Conservation (phyloP, 2,888 invertebrate genomes). For the Tinea semifulvella region DNA sequence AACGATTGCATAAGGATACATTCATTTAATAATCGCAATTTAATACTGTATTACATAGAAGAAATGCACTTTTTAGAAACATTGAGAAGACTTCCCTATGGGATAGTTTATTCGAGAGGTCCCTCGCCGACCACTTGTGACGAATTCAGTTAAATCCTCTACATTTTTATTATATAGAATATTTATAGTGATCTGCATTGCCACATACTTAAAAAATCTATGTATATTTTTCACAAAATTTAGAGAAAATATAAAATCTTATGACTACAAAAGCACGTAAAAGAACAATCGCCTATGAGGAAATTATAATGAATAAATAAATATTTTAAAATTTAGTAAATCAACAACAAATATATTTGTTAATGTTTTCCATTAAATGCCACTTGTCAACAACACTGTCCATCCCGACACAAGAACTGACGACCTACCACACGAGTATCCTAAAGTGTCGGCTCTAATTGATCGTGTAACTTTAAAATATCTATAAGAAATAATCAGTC, state of each 20-base stretch:
- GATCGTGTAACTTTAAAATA: slow-evolving; percentile 55
- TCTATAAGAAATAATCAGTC: slow-evolving; percentile 69
- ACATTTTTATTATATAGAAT: slow-evolving; percentile 40
- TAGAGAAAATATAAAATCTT: slow-evolving; percentile 46
- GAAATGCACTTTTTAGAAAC: slow-evolving; percentile 91
- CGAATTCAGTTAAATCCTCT: slow-evolving; percentile 42
- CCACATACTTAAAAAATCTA: slow-evolving; percentile 66
- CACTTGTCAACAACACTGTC: slow-evolving; percentile 64
- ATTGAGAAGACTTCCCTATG: slow-evolving; percentile 82
- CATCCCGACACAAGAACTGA: slow-evolving; percentile 52
- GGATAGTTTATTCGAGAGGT: slow-evolving; percentile 53
- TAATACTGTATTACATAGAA: slow-evolving; percentile 92
- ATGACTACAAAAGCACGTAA: slow-evolving; percentile 20
- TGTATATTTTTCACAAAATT: slow-evolving; percentile 63
- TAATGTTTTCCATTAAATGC: slow-evolving; percentile 37
- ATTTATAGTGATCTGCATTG: slow-evolving; percentile 64
- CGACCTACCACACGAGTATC: slow-evolving; percentile 52
- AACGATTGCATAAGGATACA: slow-evolving; percentile 41
- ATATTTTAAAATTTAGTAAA: slow-evolving; percentile 63
- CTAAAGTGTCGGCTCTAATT: slow-evolving; percentile 64
- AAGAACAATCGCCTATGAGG: slow-evolving; percentile 50
- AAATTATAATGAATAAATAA: slow-evolving; percentile 27
- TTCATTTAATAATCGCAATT: slow-evolving; percentile 71
- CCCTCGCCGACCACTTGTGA: slow-evolving; percentile 41
- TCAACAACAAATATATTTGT: slow-evolving; percentile 55